Percentiles rank a stretch among this genome's conserved stretches.
Evolutionary conservation across 2,113 vertebrate genomes (phyloP).

Genomic region (Oplegnathus fasciatus): DNA sequence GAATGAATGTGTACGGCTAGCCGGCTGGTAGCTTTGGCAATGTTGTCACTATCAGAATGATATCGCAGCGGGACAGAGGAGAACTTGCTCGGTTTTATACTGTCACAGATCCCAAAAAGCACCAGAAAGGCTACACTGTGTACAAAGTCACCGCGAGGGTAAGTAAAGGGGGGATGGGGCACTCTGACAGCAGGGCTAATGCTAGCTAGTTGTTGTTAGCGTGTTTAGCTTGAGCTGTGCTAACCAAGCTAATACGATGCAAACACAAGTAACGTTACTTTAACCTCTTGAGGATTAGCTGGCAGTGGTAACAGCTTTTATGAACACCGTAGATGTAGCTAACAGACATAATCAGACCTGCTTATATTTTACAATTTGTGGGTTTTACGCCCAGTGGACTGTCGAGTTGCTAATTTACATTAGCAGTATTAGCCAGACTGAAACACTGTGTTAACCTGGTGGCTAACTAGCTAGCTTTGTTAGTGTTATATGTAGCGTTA

Average conservation of each 20-base stretch:
- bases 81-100: conserved; percentile 98
- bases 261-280: conserved; percentile 13
- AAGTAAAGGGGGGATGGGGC: conserved; percentile 73
- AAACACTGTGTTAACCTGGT: not conserved
- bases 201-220: conserved; percentile 62
- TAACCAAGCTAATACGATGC: conserved; percentile 52
- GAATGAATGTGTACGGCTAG: conserved; percentile 72
- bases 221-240: conserved; percentile 24
- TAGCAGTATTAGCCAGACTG: conserved; percentile 10
- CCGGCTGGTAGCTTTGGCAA: conserved; percentile 74
- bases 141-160: conserved; percentile 98
- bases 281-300: not conserved
- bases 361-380: not conserved
- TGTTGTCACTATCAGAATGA: conserved; percentile 89
- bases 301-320: not conserved
- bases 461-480: not conserved
- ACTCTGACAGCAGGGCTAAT: conserved; percentile 35
- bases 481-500: not conserved
- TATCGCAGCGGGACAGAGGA: conserved; percentile 89
- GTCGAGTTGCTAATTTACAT: not conserved
- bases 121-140: conserved; percentile 93
- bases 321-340: fast-evolving
- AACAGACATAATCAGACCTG: not conserved
- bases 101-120: conserved; percentile 94
- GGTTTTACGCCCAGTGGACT: not conserved